Evolutionary conservation across 2,797 vertebrate genomes (phyloP).

Genomic region (Coendou prehensilis): DNA sequence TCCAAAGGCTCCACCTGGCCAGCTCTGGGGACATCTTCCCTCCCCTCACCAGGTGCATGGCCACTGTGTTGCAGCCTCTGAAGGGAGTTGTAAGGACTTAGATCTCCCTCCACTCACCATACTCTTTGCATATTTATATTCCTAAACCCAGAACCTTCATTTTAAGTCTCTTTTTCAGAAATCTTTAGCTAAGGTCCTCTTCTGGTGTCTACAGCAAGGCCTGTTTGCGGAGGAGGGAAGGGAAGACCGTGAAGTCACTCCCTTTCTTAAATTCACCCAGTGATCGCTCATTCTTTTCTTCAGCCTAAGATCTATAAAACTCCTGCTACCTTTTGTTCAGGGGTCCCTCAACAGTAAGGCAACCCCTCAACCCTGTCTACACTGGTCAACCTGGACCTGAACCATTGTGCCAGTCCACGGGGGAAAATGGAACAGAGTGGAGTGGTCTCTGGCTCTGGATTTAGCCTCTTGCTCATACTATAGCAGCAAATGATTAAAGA

Average conservation of each 20-base stretch:
- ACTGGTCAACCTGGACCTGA: neutral
- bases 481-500: neutral
- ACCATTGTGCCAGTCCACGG: neutral
- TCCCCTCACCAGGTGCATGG: too few relatives aligned
- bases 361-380: neutral
- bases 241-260: neutral
- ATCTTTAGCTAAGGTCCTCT: neutral
- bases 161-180: neutral
- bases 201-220: neutral
- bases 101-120: rapidly evolving
- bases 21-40: rapidly evolving
- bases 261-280: neutral
- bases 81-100: neutral
- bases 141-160: neutral
- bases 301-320: neutral
- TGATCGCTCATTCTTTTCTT: neutral
- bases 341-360: neutral
- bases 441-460: neutral
- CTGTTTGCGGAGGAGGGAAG: neutral
- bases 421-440: rapidly evolving
- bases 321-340: neutral
- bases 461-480: neutral
- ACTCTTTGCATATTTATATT: neutral
- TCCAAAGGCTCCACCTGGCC: neutral
- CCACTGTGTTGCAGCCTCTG: rapidly evolving